phyloP scores from a whole-genome alignment of 30 jellyfish, hydroid and myxozoan species.

The Chrysaora quinquecirrha region DNA sequence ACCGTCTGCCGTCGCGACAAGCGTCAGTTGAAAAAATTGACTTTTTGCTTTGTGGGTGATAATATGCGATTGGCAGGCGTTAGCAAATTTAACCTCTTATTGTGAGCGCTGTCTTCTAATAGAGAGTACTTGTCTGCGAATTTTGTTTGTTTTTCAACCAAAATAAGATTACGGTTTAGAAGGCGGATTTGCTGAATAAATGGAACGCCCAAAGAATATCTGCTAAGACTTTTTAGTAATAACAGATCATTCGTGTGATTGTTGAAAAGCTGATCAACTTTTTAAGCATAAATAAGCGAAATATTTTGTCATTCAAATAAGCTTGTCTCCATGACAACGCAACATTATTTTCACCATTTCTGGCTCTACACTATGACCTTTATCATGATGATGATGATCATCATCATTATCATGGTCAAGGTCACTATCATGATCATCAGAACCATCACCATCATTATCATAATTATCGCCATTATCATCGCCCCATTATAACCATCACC shows the following conservation, averaged over 20 bases:
- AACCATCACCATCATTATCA: too few relatives aligned
- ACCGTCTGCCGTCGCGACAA: slow-evolving; percentile 80
- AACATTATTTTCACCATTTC: too few relatives aligned
- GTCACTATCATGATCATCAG: neutral
- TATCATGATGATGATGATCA: too few relatives aligned
- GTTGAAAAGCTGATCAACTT: neutral
- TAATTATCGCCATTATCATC: too few relatives aligned
- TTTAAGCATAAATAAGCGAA: neutral
- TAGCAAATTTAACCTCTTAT: slow-evolving; percentile 35
- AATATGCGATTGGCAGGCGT: slow-evolving; percentile 52
- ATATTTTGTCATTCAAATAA: neutral
- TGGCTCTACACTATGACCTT: too few relatives aligned
- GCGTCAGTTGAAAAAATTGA: slow-evolving; percentile 47
- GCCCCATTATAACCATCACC: too few relatives aligned
- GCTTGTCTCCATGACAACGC: neutral
- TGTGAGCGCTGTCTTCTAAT: slow-evolving; percentile 39
- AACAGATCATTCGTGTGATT: neutral
- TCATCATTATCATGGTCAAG: too few relatives aligned
- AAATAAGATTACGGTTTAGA: neutral
- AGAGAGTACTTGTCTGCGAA: slow-evolving; percentile 60
- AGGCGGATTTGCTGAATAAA: slow-evolving; percentile 5
- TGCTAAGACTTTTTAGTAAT: neutral
- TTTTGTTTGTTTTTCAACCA: slow-evolving; percentile 52
- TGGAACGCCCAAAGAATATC: slow-evolving; percentile 1
- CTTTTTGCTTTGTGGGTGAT: slow-evolving; percentile 55